Base-by-base conservation (phyloP, 92 coral and sea anemone species). In the Zoanthus solanderi region DNA sequence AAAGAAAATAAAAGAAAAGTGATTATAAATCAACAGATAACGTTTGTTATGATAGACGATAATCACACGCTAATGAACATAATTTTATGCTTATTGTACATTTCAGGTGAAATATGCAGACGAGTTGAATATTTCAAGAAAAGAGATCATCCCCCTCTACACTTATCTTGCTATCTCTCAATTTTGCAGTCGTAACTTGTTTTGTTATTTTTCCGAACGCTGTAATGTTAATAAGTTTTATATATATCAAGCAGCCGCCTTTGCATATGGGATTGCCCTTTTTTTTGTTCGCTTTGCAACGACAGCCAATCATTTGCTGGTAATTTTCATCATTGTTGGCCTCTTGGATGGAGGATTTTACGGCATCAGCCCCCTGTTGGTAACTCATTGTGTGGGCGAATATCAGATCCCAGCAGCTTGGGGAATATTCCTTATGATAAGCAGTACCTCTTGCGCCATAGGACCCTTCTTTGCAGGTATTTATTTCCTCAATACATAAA, bases 341-440 rank as follows among this genome's bases (percentile, higher is more conserved):
- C 89, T 88, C 3, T 34, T 91, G 83, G 96, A 93, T 30, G 96
- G 96, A 6, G 90, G 92, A 14, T 4, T 88, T 11, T 45, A 65
- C 18, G 96, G 96, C 2, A 85, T 89, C 32, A 7, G 73, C 28
- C 77, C 96, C 15, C 56, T 93, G 31, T 71, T 93, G 11, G 89
- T 93, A 6, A 71, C 87, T 15, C 80, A 86, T 8, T 85, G 93
- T 42, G 90, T 78, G 4, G 91, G 85, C 10, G 42, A 88, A 42
- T 78, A 88, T 32, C 76, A 84, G 14, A 75, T 93, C 8, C 89
- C 86, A 23, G 86, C 79, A 10, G 93, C 88, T 0, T 93, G 90
- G 93, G 95, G 95, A 1, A 76, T 76, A 76, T 78, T 78, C 7
- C 7, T 56, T 54, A 78, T 60, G 17, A 3, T 18, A 5, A 78